Percentiles rank a stretch among this genome's conserved stretches.
Conservation (phyloP, 2,113 vertebrate genomes). For the Eurystomus gularis region DNA sequence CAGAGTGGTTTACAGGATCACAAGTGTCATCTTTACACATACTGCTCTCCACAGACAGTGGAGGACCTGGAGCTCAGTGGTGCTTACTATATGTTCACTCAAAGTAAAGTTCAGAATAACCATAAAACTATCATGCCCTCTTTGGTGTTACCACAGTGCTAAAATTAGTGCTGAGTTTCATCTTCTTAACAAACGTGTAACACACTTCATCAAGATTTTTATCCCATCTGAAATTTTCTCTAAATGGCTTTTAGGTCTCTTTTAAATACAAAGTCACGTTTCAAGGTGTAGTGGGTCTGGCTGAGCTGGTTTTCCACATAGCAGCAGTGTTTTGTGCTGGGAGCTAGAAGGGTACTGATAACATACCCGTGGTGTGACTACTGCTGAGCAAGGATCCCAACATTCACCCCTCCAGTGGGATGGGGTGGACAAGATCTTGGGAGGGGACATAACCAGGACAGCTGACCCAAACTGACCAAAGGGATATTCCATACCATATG, state of each 20-base stretch:
- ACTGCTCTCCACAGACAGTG: background rate
- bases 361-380: no score
- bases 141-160: background rate
- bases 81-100: background rate
- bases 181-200: background rate
- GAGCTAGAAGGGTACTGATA: no score
- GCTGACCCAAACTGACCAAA: no score
- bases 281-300: no score
- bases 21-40: background rate
- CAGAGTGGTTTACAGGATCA: background rate
- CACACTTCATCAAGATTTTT: conserved; percentile 77
- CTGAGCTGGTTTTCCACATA: no score
- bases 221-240: conserved; percentile 77
- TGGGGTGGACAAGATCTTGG: no score
- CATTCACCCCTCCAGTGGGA: no score
- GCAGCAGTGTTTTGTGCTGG: no score
- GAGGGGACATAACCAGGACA: no score
- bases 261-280: conserved; percentile 77
- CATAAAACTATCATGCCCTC: background rate
- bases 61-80: background rate
- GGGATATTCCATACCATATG: no score
- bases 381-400: no score
- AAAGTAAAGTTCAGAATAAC: background rate
- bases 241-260: conserved; percentile 77
- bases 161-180: background rate